Evolutionary conservation across 2,888 invertebrate species (phyloP).

Genomic region (Tetramorium bicarinatum): DNA sequence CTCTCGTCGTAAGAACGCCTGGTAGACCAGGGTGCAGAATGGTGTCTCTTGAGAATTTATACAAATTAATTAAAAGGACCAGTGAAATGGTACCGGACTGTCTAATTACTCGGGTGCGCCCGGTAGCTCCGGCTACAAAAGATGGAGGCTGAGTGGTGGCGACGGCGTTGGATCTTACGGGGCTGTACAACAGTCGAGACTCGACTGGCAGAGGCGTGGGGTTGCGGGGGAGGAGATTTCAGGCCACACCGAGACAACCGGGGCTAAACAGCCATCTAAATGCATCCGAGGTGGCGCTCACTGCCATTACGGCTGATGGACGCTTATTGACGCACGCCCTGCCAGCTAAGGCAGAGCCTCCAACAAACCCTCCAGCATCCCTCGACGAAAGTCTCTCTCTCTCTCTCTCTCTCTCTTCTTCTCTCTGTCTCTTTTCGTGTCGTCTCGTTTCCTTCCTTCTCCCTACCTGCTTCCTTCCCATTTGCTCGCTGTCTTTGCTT

Average conservation of each 20-base stretch:
- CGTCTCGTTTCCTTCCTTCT: conserved; percentile 43
- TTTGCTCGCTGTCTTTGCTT: conserved; percentile 60
- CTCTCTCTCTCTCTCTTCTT: conserved; percentile 58
- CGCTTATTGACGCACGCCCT: conserved; percentile 86
- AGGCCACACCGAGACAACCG: conserved; percentile 85
- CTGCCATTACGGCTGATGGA: conserved; percentile 87
- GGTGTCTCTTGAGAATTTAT: conserved; percentile 65
- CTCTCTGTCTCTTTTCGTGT: conserved; percentile 56
- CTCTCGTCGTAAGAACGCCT: neutral
- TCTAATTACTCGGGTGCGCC: conserved; percentile 77
- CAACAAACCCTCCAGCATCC: conserved; percentile 78
- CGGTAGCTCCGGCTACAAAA: conserved; percentile 65
- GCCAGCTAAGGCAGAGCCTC: conserved; percentile 80
- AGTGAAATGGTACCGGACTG: conserved; percentile 76
- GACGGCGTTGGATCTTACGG: conserved; percentile 65
- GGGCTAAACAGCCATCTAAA: conserved; percentile 87
- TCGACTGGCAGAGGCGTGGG: conserved; percentile 59
- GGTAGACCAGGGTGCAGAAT: conserved; percentile 20
- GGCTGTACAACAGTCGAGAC: conserved; percentile 60
- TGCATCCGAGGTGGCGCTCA: conserved; percentile 86
- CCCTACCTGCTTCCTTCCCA: conserved; percentile 42
- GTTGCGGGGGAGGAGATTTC: conserved; percentile 72
- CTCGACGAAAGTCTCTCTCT: conserved; percentile 70
- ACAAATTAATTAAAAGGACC: conserved; percentile 80
- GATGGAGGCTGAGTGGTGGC: conserved; percentile 56